Evolutionary conservation across 2,113 vertebrate species (phyloP).

Genomic region (Rattus rattus): DNA sequence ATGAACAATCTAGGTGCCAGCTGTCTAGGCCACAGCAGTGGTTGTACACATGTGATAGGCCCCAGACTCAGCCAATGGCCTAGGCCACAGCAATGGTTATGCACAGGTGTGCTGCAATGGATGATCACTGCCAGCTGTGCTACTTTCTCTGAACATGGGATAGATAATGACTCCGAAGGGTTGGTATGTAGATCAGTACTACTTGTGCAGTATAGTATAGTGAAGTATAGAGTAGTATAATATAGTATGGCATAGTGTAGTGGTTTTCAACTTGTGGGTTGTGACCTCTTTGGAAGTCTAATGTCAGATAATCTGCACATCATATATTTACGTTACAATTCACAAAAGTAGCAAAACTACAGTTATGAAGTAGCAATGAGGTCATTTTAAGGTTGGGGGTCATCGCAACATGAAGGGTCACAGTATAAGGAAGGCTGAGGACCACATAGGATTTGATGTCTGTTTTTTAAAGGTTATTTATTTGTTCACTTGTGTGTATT

Average conservation of each 20-base stretch:
- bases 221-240: too few species aligned
- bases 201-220: not conserved
- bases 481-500: not conserved
- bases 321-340: not conserved
- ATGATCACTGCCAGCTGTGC: not conserved
- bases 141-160: not conserved
- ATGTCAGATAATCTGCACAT: not conserved
- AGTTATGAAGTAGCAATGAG: not conserved
- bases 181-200: not conserved
- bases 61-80: accelerated
- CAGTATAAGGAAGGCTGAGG: not conserved
- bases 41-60: not conserved
- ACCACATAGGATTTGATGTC: not conserved
- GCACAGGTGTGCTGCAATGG: not conserved
- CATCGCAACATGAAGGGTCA: not conserved
- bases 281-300: not conserved
- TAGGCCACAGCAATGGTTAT: not conserved
- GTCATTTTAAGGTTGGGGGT: not conserved
- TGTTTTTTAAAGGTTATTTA: not conserved
- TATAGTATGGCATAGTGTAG: not conserved
- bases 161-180: not conserved
- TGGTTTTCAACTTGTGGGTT: not conserved
- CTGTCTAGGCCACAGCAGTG: accelerated
- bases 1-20: not conserved
- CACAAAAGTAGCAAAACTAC: not conserved